Evolutionary conservation across 2,113 vertebrate genomes (phyloP).

Genomic region (Silurus asotus): DNA sequence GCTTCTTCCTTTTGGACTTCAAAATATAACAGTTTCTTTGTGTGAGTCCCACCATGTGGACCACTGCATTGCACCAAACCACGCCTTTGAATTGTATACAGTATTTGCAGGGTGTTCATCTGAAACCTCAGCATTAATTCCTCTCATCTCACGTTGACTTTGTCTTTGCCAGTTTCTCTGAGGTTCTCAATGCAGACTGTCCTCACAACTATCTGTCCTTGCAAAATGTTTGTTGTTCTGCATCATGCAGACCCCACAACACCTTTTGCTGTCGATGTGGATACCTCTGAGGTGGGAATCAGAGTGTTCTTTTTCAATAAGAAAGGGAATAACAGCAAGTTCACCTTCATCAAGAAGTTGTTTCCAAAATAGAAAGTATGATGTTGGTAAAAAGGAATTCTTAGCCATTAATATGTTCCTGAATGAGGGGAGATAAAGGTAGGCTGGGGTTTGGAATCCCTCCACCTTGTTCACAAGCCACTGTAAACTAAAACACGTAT

Average conservation of each 20-base stretch:
- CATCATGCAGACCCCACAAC: background rate
- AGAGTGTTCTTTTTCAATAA: background rate
- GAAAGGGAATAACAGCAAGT: background rate
- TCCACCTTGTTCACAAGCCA: background rate
- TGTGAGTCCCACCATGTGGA: background rate
- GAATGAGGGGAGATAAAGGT: background rate
- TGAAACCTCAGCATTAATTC: background rate
- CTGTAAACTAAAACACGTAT: background rate
- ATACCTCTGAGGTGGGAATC: background rate
- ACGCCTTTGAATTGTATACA: background rate
- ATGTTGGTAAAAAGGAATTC: background rate
- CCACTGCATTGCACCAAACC: background rate
- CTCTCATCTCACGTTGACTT: background rate
- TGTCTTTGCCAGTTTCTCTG: background rate
- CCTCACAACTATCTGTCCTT: background rate
- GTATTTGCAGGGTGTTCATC: background rate
- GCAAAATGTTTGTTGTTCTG: background rate
- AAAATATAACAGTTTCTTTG: background rate
- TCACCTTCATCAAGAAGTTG: background rate
- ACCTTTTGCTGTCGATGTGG: background rate
- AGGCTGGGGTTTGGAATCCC: background rate
- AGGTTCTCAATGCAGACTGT: background rate
- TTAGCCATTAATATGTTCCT: background rate
- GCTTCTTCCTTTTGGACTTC: background rate
- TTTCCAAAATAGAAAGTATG: background rate